These are phyloP conservation scores for Zophobas morio DNA, from an alignment of 1,140 invertebrate species.

Conservation along the genomic window DNA sequence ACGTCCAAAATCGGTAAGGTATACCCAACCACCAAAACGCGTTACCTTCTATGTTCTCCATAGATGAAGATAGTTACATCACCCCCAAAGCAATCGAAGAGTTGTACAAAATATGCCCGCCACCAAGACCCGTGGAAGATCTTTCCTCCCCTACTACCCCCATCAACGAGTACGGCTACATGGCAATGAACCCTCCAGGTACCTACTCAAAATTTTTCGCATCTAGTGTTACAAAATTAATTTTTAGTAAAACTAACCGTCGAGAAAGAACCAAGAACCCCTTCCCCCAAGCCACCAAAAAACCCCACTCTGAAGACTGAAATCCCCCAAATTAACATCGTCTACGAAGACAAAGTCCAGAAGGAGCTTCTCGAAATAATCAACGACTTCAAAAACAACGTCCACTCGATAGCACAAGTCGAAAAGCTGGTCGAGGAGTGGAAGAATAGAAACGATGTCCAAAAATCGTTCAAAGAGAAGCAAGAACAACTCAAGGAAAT, in stretches of 20 bases:
- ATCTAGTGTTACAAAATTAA: too few species aligned
- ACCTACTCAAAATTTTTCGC: neutral
- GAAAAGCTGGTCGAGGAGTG: constrained; percentile 88
- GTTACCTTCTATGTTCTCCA: neutral
- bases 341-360: constrained; percentile 71
- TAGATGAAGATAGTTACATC: constrained; percentile 48
- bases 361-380: constrained; percentile 89
- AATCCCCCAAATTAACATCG: constrained; percentile 25
- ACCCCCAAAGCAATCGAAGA: constrained; percentile 48
- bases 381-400: constrained; percentile 91
- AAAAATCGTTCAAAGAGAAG: constrained; percentile 88
- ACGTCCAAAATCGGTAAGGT: constrained; percentile 65
- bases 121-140: constrained; percentile 44
- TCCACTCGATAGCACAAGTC: constrained; percentile 86
- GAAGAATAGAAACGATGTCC: constrained; percentile 87
- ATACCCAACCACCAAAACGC: constrained; percentile 24
- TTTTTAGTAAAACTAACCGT: constrained; percentile 35
- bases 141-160: constrained; percentile 23
- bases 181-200: constrained; percentile 59
- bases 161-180: constrained; percentile 53
- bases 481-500: constrained; percentile 85
- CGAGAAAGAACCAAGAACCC: constrained; percentile 1
- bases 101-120: constrained; percentile 53
- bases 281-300: neutral
- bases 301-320: constrained; percentile 14